Evolutionary conservation across 2,888 invertebrate genomes (phyloP).

Genomic region (Ochlodes sylvanus): DNA sequence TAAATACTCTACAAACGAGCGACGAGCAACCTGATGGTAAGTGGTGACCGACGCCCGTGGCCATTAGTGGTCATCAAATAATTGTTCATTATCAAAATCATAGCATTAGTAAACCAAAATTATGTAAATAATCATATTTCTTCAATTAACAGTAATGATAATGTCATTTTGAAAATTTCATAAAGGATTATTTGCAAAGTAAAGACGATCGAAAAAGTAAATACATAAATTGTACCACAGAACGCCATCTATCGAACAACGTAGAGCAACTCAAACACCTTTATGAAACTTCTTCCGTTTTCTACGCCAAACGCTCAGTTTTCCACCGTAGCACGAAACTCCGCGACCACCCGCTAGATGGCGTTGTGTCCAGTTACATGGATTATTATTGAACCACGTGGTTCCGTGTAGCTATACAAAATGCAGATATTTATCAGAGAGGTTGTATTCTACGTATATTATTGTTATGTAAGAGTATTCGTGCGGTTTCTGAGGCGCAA

Average conservation of each 20-base stretch:
- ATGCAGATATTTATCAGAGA: constrained; percentile 59
- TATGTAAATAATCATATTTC: constrained; percentile 17
- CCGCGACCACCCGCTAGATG: constrained; percentile 72
- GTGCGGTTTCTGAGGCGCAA: constrained; percentile 71
- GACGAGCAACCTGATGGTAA: no score
- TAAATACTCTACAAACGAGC: no score
- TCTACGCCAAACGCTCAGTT: constrained; percentile 45
- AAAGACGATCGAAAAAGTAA: no score
- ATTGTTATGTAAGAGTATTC: constrained; percentile 82
- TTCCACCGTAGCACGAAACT: constrained; percentile 46
- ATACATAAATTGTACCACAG: no score
- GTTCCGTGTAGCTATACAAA: constrained; percentile 51
- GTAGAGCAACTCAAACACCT: constrained; percentile 12
- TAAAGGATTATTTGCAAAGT: no score
- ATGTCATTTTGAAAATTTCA: no score
- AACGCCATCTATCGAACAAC: constrained; percentile 62
- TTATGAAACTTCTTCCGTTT: constrained; percentile 39
- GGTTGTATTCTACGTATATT: constrained; percentile 75
- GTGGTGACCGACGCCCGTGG: no score
- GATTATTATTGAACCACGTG: constrained; percentile 82
- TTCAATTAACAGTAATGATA: no score
- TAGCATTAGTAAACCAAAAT: no score
- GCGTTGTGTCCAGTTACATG: constrained; percentile 57
- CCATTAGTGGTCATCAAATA: no score
- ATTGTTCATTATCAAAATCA: no score